Evolutionary conservation across 2,113 vertebrate genomes (phyloP).

Genomic region (Elgaria multicarinata): DNA sequence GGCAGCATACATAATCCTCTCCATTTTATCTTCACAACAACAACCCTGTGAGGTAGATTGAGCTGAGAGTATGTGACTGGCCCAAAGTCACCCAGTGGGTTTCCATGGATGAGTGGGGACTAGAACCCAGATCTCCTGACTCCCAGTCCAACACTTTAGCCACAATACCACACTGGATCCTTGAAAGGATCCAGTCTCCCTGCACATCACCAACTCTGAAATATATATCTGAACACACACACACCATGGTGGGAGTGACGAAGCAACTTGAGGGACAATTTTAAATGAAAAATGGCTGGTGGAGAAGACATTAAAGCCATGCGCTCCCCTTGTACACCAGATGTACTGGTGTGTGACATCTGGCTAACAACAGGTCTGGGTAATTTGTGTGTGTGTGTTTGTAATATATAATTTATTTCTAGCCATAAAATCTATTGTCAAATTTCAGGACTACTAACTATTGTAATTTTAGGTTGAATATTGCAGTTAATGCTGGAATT

Average conservation of each 20-base stretch:
- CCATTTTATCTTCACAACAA: no score
- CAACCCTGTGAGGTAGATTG: no score
- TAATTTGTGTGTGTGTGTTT: background rate
- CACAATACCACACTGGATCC: no score
- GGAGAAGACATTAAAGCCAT: background rate
- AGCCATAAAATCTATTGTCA: background rate
- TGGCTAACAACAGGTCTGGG: background rate
- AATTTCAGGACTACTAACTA: background rate
- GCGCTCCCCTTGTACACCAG: no score
- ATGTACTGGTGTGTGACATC: background rate
- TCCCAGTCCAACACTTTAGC: no score
- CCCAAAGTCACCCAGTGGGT: no score
- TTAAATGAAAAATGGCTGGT: background rate
- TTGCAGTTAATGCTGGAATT: background rate
- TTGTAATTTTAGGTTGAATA: background rate
- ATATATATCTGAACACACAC: background rate
- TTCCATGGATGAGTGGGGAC: no score
- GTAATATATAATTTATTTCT: no score
- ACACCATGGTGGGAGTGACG: no score
- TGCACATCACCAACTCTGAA: background rate
- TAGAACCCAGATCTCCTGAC: no score
- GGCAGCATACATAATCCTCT: no score
- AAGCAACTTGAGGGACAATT: background rate
- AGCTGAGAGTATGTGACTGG: no score
- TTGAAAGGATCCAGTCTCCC: background rate